Evolutionary conservation across 2,888 invertebrate genomes (phyloP), one percentile per base, ranked within the genome.

Genomic region (Trachelus troglodyta): DNA sequence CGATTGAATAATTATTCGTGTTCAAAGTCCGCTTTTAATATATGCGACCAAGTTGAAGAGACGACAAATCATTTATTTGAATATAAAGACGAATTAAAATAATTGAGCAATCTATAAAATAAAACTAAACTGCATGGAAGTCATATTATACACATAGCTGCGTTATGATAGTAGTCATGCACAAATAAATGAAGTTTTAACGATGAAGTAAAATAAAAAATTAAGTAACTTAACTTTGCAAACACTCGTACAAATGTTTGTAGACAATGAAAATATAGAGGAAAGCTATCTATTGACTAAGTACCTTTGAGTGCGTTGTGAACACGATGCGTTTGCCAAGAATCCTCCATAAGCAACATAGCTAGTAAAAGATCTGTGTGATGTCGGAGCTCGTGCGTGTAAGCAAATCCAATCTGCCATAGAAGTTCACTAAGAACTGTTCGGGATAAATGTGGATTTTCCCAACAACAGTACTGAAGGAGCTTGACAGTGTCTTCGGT

Each of bases 381-480:
- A 83, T 98, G 97, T 74, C 98, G 94, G 90, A 99, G 93, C 92
- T 99, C 99, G 90, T 98, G 98, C 84, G 98, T 97, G 92, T 98
- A 98, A 3, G 98, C 97, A 85, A 94, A 95, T 6, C 95, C 94
- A 83, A 96, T 95, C 91, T 98, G 97, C 97, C 98, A 98, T 79
- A 99, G 93, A 73, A 99, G 92, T 92, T 99, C 98, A 73, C 96
- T 95, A 69, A 99, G 94, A 75, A 98, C 97, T 31, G 95, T 94
- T 82, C 97, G 95, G 40, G 98, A 98, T 92, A 98, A 97, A 85
- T 96, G 96, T 34, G 98, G 97, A 93, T 99, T 98, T 92, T 99
- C 99, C 98, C 98, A 99, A 89, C 97, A 97, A 91, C 98, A 95
- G 92, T 97, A 99, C 93, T 98, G 97, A 69, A 99, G 92, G 80